Evolutionary conservation across 2,797 vertebrate species (phyloP).

Genomic region (Chrysocyon brachyurus): DNA sequence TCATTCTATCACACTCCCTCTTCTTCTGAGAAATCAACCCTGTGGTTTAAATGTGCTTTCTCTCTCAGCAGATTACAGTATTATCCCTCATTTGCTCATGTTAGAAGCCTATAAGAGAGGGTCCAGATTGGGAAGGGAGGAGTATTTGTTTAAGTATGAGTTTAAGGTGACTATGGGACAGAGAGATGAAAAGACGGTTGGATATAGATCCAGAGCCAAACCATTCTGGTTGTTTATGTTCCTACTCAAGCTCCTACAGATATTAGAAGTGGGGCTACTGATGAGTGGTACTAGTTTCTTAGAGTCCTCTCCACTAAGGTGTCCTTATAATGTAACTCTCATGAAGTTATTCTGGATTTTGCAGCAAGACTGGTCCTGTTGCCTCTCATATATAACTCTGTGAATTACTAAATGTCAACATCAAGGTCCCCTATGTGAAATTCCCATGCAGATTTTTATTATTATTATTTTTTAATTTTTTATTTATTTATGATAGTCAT

Average conservation of each 20-base stretch:
- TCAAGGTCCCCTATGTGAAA: conserved; percentile 23
- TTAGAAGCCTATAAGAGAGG: conserved; percentile 11
- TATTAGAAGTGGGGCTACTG: conserved; percentile 18
- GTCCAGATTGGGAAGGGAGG: neutral
- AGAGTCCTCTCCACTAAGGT: neutral
- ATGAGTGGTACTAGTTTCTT: neutral
- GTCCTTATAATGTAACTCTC: neutral
- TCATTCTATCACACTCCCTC: neutral
- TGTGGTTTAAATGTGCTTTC: neutral
- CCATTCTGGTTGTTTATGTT: conserved; percentile 22
- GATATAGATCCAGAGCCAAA: neutral
- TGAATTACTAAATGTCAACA: neutral
- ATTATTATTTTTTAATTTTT: neutral
- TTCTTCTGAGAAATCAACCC: neutral
- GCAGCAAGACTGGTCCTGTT: neutral
- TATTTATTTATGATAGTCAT: too few species aligned
- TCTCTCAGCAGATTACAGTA: neutral
- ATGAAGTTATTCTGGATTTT: conserved; percentile 33
- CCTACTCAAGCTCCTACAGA: neutral
- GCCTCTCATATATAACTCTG: conserved; percentile 13
- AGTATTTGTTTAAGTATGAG: neutral
- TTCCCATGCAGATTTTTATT: conserved; percentile 1
- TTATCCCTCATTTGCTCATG: conserved; percentile 3
- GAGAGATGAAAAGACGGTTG: neutral
- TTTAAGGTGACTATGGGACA: conserved; percentile 1